Evolutionary conservation across 1,140 invertebrate genomes (phyloP), one percentile per base, ranked within the genome.

Genomic region (Aphaenogaster rudis): DNA sequence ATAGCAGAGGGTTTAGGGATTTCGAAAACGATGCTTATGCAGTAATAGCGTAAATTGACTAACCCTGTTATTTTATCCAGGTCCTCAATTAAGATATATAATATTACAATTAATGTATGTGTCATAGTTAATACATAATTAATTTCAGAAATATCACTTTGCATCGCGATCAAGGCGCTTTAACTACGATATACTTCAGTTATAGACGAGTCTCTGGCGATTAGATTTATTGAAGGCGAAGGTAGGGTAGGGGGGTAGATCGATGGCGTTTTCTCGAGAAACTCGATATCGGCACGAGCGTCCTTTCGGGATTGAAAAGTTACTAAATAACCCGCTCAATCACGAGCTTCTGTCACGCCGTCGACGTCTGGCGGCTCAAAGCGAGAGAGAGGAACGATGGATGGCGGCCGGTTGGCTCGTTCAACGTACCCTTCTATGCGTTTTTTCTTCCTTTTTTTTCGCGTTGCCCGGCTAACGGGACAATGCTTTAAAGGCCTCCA

Each of bases 291-390:
- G 78, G n/a, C 78, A 17, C 21, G 45, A 48, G n/a, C 78, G 13
- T 80, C 52, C 59, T 76, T 67, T 39, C 61, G 33, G 17, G 7
- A 80, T 80, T 80, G 64, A 80, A 66, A 66, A 52, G 77, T 66
- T 80, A 80, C 77, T 66, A 66, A 80, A 80, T 80, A 80, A 80
- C 77, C 45, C n/a, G 77, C 61, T 80, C 77, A 48, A 80, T 80
- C 78, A 52, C 63, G 61, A 66, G 61, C 78, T 39, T 80, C 63
- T n/a, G 63, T 80, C 63, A 72, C 69, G 45, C 17, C 50, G 59
- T 50, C 59, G 61, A 64, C 48, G 52, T 61, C 67, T 50, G 80
- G 36, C 67, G 52, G 54, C 13, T 48, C 50, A 71, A 82, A 61
- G 57, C 15, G 69, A 48, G 67, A 50, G 45, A 48, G 39, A 61